Base-by-base conservation (phyloP, 2,888 invertebrate genomes). In the Taenaris catops region DNA sequence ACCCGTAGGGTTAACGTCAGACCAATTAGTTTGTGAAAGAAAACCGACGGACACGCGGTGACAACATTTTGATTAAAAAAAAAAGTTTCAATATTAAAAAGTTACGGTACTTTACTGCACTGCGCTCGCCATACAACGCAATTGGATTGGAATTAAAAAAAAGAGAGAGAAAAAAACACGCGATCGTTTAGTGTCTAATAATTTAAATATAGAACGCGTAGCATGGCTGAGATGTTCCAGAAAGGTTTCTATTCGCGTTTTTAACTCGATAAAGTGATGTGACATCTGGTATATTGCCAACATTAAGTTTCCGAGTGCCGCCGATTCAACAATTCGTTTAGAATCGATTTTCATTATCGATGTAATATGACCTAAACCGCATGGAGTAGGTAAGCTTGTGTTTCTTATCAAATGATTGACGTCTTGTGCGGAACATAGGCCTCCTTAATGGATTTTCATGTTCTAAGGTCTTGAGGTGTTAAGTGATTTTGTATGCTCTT, bases 11-110 rank as follows among this genome's bases (percentile, higher is more conserved):
- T 68, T 63, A 60, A 51, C 60, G 83, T 79, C 81, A 81, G 64
- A 80, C 74, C 84, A 83, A 83, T 83, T 83, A 83, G 83, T 79
- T 64, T 49, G 63, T 74, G 73, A 80, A 80, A 75, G 76, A 75
- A n/a, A 67, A 69, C 61, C 58, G 71, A 65, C 67, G 69, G 79
- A 76, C 76, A 67, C 61, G 63, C 62, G 65, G 57, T 71, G 74
- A 72, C 71, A 59, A 46, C 50, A 44, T 51, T 50, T 48, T 54
- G 40, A 53, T 50, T 51, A 45, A 55, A 55, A 42, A n/a, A n/a
- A 46, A 54, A 51, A 49, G 38, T 45, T 50, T 48, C 47, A 48
- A 52, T 46, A 55, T 57, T 53, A 51, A 52, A 55, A 52, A 48
- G 44, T 44, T 35, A 48, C 51, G 51, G 44, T 42, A 38, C 44